Evolutionary conservation across 2,797 vertebrate genomes (phyloP).

Genomic region (Paramormyrops hopkinsi): DNA sequence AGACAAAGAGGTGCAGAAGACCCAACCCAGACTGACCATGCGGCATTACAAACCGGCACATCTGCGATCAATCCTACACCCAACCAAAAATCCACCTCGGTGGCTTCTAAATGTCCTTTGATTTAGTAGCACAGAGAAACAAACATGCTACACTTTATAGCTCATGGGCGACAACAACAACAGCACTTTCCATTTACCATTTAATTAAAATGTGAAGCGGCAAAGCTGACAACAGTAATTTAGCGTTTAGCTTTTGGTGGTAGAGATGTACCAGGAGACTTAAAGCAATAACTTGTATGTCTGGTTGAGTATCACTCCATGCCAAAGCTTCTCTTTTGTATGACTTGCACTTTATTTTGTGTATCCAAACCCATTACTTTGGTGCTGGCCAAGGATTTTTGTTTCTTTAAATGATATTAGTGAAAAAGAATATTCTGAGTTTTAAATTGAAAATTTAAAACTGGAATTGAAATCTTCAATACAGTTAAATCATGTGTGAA

Average conservation of each 20-base stretch:
- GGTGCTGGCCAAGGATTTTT: background rate
- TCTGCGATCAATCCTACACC: background rate
- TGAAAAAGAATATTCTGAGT: background rate
- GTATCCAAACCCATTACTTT: background rate
- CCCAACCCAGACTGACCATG: background rate
- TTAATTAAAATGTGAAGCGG: background rate
- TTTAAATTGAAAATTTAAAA: background rate
- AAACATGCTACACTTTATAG: background rate
- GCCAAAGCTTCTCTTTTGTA: background rate
- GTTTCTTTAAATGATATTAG: background rate
- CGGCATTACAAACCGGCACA: background rate
- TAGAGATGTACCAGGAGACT: background rate
- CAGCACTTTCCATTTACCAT: background rate
- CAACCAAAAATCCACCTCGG: background rate
- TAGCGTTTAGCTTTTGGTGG: background rate
- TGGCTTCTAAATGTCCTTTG: background rate
- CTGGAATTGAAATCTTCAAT: constrained; percentile 10
- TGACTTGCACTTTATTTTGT: background rate
- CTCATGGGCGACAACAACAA: background rate
- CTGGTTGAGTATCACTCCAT: background rate
- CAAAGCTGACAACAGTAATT: background rate
- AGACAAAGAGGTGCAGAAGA: background rate
- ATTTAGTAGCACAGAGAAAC: background rate
- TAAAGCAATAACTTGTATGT: background rate
- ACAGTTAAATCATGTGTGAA: constrained; percentile 26